Conservation (phyloP, 2,888 invertebrate species). For the Metacarcinus magister region DNA sequence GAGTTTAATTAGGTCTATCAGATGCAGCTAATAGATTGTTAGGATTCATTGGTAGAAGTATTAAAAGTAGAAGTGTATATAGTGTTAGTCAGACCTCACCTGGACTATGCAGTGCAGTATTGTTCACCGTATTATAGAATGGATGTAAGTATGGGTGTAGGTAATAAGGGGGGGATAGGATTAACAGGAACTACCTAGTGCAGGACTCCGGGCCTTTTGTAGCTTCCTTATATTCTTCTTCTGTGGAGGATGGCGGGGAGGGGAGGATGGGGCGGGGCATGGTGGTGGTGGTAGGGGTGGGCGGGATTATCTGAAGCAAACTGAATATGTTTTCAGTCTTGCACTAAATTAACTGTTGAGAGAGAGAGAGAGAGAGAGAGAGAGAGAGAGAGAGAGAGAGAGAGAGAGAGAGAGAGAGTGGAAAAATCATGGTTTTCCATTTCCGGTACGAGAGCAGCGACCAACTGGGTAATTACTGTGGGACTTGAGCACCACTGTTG, state of each 20-base stretch:
- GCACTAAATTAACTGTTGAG: neutral
- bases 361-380: constrained; percentile 19
- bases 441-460: neutral
- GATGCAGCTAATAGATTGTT: no score
- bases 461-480: neutral
- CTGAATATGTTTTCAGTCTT: neutral
- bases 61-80: no score
- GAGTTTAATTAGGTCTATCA: no score
- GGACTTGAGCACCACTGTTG: neutral
- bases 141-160: no score
- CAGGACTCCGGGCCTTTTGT: no score
- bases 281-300: neutral
- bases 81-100: no score
- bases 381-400: constrained; percentile 33
- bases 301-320: neutral
- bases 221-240: neutral
- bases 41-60: no score
- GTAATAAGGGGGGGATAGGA: no score
- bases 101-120: neutral
- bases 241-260: neutral
- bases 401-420: neutral
- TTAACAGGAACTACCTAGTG: no score
- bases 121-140: no score
- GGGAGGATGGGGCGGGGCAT: constrained; percentile 5
- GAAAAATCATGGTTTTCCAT: neutral